Base-by-base conservation (phyloP, 2,888 invertebrate species). In the Caenorhabditis drosophilae region DNA sequence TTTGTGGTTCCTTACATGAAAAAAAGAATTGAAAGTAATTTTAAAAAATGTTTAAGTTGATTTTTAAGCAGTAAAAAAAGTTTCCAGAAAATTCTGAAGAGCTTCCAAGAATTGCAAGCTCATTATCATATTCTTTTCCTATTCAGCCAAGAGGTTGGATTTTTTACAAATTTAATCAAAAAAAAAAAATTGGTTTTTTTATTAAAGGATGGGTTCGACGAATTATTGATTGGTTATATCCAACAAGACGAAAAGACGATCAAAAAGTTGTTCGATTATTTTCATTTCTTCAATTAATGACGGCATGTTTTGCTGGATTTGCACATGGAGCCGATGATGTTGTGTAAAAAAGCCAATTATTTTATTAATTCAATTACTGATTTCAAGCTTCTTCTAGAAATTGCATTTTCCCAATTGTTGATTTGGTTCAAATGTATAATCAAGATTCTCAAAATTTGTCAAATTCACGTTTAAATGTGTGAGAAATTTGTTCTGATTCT, bases 291-390 rank as follows among this genome's bases (percentile, higher is more conserved):
- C 97, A 98, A 88, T 90, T 97, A 53, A 87, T 98, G 55, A 97
- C 97, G 0, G 97, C 97, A 2, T 90, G 93, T 15, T 98, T 98
- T 85, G 97, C 96, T 1, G 92, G 95, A 51, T 98, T 98, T 84
- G 97, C 97, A 15, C 97, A 98, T 82, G 97, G 97, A 25, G 97
- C 96, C 16, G 98, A 98, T 84, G 97, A 98, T 85, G 96, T 97
- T 64, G 92, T 91, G 92, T 92, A 15, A 48, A n/a, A n/a, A n/a
- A n/a, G n/a, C n/a, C n/a, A n/a, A n/a, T n/a, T n/a, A n/a, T n/a
- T n/a, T n/a, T n/a, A n/a, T n/a, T n/a, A n/a, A n/a, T n/a, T n/a
- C n/a, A n/a, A n/a, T n/a, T n/a, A n/a, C n/a, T n/a, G n/a, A n/a
- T n/a, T n/a, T n/a, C n/a, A n/a, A n/a, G n/a, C n/a, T n/a, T n/a